Evolutionary conservation across 2,797 vertebrate genomes (phyloP), one percentile per base, ranked within the genome.

Genomic region (Poeciliopsis gracilis): DNA sequence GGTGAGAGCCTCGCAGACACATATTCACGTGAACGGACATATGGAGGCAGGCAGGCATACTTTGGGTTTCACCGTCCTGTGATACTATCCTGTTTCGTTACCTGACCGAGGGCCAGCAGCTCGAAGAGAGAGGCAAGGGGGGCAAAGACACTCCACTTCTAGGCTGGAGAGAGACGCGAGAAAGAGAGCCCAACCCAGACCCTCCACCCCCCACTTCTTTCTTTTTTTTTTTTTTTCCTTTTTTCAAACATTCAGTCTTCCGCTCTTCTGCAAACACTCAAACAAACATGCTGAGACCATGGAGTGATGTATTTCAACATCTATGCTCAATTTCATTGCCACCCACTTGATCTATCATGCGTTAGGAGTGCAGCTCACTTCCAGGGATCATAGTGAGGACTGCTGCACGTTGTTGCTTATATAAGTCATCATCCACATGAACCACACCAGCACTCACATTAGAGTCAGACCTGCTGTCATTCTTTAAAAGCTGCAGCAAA

Each of bases 41-140:
- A 93, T 93, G 90, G 94, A 94, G 92, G 91, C 94, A 93, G 93
- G 94, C 93, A 89, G 94, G 94, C 94, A 93, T 92, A 92, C 90
- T 93, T 91, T 92, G 92, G 93, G 91, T 93, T 95, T 96, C 96
- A 96, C 96, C 95, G 90, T 96, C 95, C 96, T 96, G 96, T 96
- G 95, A 96, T 96, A 96, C 95, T 96, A 96, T 96, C 96, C 96
- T 95, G 91, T 88, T 91, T 94, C 86, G 90, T 96, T 96, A 96
- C 96, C 96, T 96, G 96, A 95, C 94, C 82, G 86, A 90, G 91
- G 93, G 94, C 91, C 94, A 93, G 93, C 94, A 77, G 92, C 93
- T 93, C 90, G 93, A 89, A 93, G 95, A 89, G 88, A 83, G 90
- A 87, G 88, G 85, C 55, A 84, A 83, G 85, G 84, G 87, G 87